phyloP scores from a whole-genome alignment of 2,888 invertebrate species.

The Salticus scenicus region DNA sequence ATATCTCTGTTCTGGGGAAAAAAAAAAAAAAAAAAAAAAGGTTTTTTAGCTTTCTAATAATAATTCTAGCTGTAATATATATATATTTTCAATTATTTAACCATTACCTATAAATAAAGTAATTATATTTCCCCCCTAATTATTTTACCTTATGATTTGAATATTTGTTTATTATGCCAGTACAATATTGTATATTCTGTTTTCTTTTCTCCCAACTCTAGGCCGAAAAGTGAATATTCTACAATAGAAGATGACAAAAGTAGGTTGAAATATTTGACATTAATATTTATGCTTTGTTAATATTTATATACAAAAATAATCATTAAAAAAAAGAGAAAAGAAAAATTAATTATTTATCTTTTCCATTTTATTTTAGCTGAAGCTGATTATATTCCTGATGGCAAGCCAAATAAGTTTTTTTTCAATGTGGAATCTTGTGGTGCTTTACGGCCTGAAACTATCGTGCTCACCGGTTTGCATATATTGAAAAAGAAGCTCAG shows the following conservation, averaged over 20 bases:
- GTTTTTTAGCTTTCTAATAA: no score
- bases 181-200: not conserved
- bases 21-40: no score
- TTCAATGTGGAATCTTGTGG: conserved; percentile 98
- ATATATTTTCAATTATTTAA: no score
- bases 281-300: no score
- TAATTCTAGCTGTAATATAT: no score
- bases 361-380: conserved; percentile 79
- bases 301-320: no score
- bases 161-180: not conserved
- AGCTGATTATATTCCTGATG: conserved; percentile 94
- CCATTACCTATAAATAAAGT: no score
- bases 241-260: conserved; percentile 93
- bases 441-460: conserved; percentile 95
- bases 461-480: conserved; percentile 95
- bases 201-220: conserved; percentile 72
- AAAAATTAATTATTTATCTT: conserved; percentile 11
- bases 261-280: conserved; percentile 77
- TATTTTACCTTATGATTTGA: not conserved
- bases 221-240: conserved; percentile 96
- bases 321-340: no score
- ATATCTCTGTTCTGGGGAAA: no score
- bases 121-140: no score
- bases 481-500: conserved; percentile 95
- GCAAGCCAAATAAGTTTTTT: conserved; percentile 97